phyloP scores from a whole-genome alignment of 2,888 invertebrate genomes.

The Acanthococcus lagerstroemiae region DNA sequence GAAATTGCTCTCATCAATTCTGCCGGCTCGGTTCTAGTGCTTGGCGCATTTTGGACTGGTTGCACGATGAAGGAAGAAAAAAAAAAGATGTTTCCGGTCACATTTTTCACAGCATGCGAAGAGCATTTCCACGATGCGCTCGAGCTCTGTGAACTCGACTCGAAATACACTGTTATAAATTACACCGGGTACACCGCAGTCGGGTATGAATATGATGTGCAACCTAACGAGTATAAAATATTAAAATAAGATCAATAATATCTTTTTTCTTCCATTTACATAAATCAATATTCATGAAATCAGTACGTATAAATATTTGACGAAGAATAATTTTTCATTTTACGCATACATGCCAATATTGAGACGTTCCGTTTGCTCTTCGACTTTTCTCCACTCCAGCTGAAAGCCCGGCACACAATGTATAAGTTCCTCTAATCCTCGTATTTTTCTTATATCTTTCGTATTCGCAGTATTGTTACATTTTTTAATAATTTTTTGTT shows the following conservation, averaged over 20 bases:
- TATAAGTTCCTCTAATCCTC: too few species aligned
- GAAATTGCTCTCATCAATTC: neutral
- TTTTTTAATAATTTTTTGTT: neutral
- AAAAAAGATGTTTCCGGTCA: neutral
- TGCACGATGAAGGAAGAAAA: neutral
- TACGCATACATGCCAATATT: neutral
- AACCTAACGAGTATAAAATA: slow-evolving; percentile 4
- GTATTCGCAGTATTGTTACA: neutral
- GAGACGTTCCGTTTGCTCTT: neutral
- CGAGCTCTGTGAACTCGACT: too few species aligned
- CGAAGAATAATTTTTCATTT: slow-evolving; percentile 2
- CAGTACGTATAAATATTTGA: slow-evolving; percentile 4
- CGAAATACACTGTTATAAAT: neutral
- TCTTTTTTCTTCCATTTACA: slow-evolving; percentile 2
- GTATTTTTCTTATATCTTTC: neutral
- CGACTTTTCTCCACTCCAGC: neutral
- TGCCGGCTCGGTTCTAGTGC: too few species aligned
- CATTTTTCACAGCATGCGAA: neutral
- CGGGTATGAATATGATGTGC: slow-evolving; percentile 1
- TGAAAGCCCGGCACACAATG: too few species aligned
- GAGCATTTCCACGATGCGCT: neutral
- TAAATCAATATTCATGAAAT: slow-evolving; percentile 14
- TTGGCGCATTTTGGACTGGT: neutral
- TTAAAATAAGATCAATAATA: slow-evolving; percentile 12
- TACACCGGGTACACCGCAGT: neutral